Evolutionary conservation across 2,797 vertebrate genomes (phyloP), one percentile per base, ranked within the genome.

Genomic region (Trachurus trachurus): DNA sequence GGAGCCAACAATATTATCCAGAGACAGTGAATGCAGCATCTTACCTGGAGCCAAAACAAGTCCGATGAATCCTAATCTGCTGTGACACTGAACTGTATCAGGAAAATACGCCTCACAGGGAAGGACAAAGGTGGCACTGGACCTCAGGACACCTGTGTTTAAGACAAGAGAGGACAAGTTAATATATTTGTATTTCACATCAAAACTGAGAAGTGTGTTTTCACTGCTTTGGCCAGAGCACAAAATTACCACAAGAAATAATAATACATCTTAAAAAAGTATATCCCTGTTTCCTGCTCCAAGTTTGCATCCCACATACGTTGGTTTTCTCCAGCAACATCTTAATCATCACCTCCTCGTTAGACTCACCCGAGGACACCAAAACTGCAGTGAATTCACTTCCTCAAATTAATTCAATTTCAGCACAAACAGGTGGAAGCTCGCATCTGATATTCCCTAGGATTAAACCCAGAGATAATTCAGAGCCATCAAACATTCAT

Each of bases 331-430:
- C 21, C n/a, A 9, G 15, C 29, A 50, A 21, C 44, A 1, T 77
- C 75, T 70, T 74, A 49, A 76, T 81, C 82, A 74, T 83, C 87
- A 71, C 0, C 71, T 76, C 63, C 45, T 68, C 11, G 37, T 67
- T 19, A n/a, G 62, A 81, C 0, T 10, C 73, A 83, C 87, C 83
- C 26, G 67, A 88, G 83, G 89, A 89, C 67, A 67, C 37, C 5
- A n/a, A 84, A 87, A 78, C 52, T 83, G 83, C 88, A 74, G 70
- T 73, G 78, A 65, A 77, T 9, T 78, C 66, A 76, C 63, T 88
- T 88, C 61, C 62, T 82, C 31, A 34, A 59, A 84, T 84, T 74
- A 80, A 66, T 73, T 74, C 45, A 59, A 1, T 53, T 40, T 81
- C 74, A 84, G 80, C 81, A 74, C 60, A 67, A 29, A 64, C 66